These are phyloP conservation scores for Beaufortia kweichowensis DNA, from an alignment of 2,113 vertebrate species.

Conservation along the genomic window DNA sequence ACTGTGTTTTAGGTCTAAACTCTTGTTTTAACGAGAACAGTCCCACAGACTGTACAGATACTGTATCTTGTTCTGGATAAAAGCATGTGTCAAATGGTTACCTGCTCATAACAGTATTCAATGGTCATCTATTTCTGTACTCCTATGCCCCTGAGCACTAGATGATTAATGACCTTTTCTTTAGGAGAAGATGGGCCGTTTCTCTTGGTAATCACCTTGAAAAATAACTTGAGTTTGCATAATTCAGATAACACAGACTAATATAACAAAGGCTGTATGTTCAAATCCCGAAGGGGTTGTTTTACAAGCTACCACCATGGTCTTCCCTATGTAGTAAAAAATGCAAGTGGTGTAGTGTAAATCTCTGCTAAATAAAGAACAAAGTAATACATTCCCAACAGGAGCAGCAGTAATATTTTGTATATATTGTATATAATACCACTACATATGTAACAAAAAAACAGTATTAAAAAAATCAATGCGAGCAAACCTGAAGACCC, in stretches of 20 bases:
- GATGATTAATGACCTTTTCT: background rate
- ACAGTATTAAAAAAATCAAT: slow-evolving; percentile 11
- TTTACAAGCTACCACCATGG: background rate
- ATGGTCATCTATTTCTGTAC: too few species aligned
- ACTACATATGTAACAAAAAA: background rate
- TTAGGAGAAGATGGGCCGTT: background rate
- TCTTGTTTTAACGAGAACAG: too few species aligned
- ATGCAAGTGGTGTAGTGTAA: background rate
- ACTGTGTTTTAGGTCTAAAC: too few species aligned
- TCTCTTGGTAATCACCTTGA: background rate
- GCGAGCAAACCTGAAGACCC: slow-evolving; percentile 1
- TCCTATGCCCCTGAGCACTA: too few species aligned
- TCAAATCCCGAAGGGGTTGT: background rate
- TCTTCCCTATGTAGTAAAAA: too few species aligned
- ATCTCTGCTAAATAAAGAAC: background rate
- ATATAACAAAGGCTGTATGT: background rate
- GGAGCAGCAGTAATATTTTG: background rate
- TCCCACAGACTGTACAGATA: too few species aligned
- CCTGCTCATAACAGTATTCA: too few species aligned
- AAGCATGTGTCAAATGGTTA: too few species aligned
- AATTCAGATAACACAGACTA: background rate
- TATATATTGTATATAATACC: background rate
- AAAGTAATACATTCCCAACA: background rate
- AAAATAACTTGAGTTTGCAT: background rate
- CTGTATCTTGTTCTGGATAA: too few species aligned